Evolutionary conservation across 2,797 vertebrate genomes (phyloP), one percentile per base, ranked within the genome.

Genomic region (Schizothorax lantsangensis): DNA sequence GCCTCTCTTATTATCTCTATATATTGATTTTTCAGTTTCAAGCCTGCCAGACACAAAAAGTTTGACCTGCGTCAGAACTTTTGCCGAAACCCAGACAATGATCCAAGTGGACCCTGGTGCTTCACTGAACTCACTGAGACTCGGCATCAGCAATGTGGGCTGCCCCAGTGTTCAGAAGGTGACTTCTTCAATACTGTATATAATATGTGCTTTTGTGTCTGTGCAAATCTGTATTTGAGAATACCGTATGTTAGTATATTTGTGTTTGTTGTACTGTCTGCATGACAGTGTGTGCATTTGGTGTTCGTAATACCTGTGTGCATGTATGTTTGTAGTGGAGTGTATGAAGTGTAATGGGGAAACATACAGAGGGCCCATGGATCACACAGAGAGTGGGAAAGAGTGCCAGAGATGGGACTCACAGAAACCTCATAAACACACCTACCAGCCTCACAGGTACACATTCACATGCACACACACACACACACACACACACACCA

Each of bases 371-470:
- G 98, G 98, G 6, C 97, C 96, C 84, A 94, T 99, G 96, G 98
- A 99, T 95, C 97, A 96, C 88, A 99, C 98, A 0, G 96, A 97
- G 91, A 96, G 96, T 0, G 98, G 98, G 88, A 98, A 96, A 90
- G 97, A 97, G 92, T 99, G 98, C 90, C 98, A 99, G 92, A 96
- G 98, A 88, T 99, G 98, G 98, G 98, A 99, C 93, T 96, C 95
- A 19, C 91, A 95, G 89, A 96, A 94, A 84, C 98, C 97, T 81
- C 97, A 99, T 92, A 97, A 94, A 89, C 98, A 99, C 92, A 93
- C 93, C 88, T 98, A 86, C 45, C 78, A 97, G 88, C 97, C 98
- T 77, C 97, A 98, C 92, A 98, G 96, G 98, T 99, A 71, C 38
- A 45, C 66, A 85, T 23, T 74, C 73, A 74, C 47, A 49, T 52